Percentiles rank a stretch among this genome's conserved stretches.
These are phyloP conservation scores for Drymodes brunneopygia DNA, from an alignment of 2,113 vertebrate genomes.

Conservation along the genomic window DNA sequence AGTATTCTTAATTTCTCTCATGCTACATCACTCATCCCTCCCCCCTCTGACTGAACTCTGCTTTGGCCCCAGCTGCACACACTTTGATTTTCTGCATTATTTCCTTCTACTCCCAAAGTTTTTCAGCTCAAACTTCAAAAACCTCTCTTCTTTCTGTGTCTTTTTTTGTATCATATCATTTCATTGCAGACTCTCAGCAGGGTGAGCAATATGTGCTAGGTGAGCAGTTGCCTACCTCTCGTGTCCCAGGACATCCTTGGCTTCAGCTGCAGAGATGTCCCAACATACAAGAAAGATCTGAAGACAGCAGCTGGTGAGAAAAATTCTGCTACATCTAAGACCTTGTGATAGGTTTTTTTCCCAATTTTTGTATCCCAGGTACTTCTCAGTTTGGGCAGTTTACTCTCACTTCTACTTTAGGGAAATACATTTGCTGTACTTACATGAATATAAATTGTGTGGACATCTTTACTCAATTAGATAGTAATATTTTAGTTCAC, in stretches of 20 bases:
- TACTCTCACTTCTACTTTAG: neutral
- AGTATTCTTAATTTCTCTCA: neutral
- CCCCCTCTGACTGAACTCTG: neutral
- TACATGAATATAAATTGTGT: neutral
- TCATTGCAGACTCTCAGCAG: neutral
- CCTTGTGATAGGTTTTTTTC: neutral
- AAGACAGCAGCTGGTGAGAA: neutral
- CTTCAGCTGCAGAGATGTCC: neutral
- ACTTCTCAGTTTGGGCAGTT: neutral
- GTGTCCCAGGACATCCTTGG: neutral
- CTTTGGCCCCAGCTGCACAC: neutral
- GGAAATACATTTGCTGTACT: neutral
- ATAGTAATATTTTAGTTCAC: neutral
- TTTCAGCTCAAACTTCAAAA: neutral
- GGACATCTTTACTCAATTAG: neutral
- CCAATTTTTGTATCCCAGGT: neutral
- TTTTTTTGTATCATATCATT: neutral
- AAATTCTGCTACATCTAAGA: neutral
- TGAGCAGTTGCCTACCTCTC: neutral
- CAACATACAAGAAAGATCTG: neutral
- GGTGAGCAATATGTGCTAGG: neutral
- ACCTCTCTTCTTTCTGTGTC: neutral
- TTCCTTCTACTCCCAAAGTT: neutral
- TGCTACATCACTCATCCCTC: neutral
- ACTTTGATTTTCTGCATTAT: neutral